Conservation (phyloP, 1,140 invertebrate species). For the Holcopasites calliopsidis region DNA sequence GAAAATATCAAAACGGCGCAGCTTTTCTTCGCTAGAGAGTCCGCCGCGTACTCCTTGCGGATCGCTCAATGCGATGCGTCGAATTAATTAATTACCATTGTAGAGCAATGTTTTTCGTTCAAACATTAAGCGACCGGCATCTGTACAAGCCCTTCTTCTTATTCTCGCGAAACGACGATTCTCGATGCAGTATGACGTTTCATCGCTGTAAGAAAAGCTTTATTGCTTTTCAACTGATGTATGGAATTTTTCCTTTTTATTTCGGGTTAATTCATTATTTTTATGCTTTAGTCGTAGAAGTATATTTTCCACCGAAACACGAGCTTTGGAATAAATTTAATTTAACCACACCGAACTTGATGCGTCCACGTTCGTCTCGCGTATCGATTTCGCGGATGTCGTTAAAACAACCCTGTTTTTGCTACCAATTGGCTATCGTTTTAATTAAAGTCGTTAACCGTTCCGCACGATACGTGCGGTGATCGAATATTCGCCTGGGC, state of each 20-base stretch:
- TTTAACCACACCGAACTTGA: background rate
- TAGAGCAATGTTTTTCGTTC: background rate
- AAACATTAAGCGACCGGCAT: background rate
- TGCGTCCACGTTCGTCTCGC: background rate
- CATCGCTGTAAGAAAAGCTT: background rate
- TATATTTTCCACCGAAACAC: constrained; percentile 19
- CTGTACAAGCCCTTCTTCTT: background rate
- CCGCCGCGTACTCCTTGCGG: too few species aligned
- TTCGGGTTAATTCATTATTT: constrained; percentile 20
- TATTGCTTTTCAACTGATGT: constrained; percentile 9
- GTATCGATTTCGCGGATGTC: constrained; percentile 36
- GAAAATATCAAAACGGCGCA: constrained; percentile 11
- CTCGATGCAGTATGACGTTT: background rate
- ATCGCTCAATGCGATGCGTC: background rate
- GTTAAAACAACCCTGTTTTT: constrained; percentile 55
- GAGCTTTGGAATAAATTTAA: constrained; percentile 42
- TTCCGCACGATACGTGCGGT: constrained; percentile 24
- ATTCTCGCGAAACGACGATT: background rate
- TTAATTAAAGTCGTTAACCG: constrained; percentile 61
- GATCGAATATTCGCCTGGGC: constrained; percentile 53
- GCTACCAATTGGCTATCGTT: constrained; percentile 39
- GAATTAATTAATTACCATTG: background rate
- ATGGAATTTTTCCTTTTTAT: background rate
- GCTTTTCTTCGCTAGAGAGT: background rate
- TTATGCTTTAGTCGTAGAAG: constrained; percentile 41